phyloP scores from a whole-genome alignment of 2,113 vertebrate species.

The Neomonachus schauinslandi region DNA sequence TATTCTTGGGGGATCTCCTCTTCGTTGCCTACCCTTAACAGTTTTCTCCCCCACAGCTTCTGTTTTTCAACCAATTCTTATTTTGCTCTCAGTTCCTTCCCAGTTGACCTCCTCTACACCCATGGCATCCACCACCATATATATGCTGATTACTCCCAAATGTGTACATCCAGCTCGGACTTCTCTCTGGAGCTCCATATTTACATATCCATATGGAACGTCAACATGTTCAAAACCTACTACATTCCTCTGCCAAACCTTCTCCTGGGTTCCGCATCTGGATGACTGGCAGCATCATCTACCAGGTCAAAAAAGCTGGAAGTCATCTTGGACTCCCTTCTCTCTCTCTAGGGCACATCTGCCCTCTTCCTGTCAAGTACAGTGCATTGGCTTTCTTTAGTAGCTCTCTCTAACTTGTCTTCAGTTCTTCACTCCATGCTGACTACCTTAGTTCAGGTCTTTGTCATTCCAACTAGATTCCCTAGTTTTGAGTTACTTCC shows the following conservation, averaged over 20 bases:
- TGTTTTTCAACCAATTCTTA: background rate
- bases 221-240: background rate
- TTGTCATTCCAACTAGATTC: conserved; percentile 23
- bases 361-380: background rate
- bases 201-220: background rate
- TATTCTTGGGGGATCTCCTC: background rate
- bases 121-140: background rate
- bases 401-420: background rate
- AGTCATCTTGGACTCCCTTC: background rate
- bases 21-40: background rate
- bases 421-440: background rate
- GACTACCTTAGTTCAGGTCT: background rate
- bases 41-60: background rate
- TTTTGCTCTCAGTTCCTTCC: background rate
- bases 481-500: background rate
- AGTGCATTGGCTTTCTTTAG: background rate
- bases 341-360: background rate
- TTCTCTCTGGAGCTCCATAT: conserved; percentile 20
- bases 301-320: background rate
- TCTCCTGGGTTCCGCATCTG: background rate
- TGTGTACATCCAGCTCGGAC: background rate
- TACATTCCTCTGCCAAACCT: background rate
- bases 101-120: background rate
- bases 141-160: background rate
- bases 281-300: background rate